Percentiles rank a stretch among this genome's conserved stretches.
phyloP scores from a whole-genome alignment of 2,888 invertebrate genomes.

The Taphrorychus bicolor region DNA sequence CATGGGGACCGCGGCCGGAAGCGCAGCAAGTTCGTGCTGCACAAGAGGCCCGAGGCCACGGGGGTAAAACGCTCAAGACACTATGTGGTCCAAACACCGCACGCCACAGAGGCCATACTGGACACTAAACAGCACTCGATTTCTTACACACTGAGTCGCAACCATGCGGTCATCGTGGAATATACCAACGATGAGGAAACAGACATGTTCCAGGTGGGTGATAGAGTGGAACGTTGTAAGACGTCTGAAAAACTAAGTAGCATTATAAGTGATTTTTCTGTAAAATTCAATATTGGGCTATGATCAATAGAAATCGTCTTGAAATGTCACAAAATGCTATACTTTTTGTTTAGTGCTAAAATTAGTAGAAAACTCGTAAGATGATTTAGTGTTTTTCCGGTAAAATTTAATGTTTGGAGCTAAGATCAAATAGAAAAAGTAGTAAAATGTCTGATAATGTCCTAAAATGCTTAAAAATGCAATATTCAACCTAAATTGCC shows the following conservation, averaged over 20 bases:
- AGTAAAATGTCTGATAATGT: no score
- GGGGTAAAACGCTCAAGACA: slow-evolving; percentile 95
- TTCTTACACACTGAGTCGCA: slow-evolving; percentile 94
- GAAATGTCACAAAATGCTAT: no score
- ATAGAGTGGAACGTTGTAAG: slow-evolving; percentile 92
- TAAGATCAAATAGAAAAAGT: no score
- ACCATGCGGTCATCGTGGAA: slow-evolving; percentile 98
- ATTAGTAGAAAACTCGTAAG: no score
- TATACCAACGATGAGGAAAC: slow-evolving; percentile 95
- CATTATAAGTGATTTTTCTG: no score
- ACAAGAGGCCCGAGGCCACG: slow-evolving; percentile 83
- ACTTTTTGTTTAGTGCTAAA: no score
- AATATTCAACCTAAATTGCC: no score
- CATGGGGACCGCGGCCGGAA: slow-evolving; percentile 93
- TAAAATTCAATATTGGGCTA: no score
- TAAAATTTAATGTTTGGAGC: no score
- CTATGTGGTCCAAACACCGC: slow-evolving; percentile 95
- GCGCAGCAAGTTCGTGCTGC: slow-evolving; percentile 92
- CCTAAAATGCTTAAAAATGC: no score
- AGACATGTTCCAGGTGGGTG: slow-evolving; percentile 96
- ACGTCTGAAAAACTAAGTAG: no score
- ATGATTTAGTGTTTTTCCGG: background rate
- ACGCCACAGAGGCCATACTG: slow-evolving; percentile 92
- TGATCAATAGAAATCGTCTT: no score
- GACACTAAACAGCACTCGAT: slow-evolving; percentile 95